phyloP scores from a whole-genome alignment of 2,797 vertebrate species.

The Smutsia gigantea region DNA sequence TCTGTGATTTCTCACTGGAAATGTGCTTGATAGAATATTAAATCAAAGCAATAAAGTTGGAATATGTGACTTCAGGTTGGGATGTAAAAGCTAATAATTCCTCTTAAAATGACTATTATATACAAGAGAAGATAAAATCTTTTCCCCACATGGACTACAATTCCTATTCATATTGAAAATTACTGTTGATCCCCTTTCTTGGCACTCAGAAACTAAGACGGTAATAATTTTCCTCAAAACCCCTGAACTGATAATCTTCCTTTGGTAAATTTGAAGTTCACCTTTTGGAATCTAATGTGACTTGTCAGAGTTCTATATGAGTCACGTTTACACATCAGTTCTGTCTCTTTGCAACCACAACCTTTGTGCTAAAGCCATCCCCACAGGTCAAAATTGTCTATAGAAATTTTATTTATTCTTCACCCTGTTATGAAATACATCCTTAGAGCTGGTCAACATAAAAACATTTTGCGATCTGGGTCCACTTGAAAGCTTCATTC shows the following conservation, averaged over 20 bases:
- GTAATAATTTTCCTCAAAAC: constrained; percentile 49
- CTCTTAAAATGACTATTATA: constrained; percentile 51
- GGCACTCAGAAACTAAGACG: constrained; percentile 14
- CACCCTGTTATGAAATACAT: neutral
- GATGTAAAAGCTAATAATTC: constrained; percentile 64
- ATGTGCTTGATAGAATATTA: constrained; percentile 38
- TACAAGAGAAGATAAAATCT: constrained; percentile 47
- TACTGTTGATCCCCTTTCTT: constrained; percentile 50
- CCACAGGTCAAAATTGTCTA: neutral
- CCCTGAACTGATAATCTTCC: neutral
- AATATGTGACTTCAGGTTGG: constrained; percentile 59
- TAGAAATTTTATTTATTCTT: neutral
- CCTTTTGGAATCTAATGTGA: neutral
- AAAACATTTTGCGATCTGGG: neutral
- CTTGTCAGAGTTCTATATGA: neutral
- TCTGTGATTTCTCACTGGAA: constrained; percentile 59
- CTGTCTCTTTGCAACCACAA: neutral
- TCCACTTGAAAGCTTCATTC: neutral
- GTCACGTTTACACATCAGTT: neutral
- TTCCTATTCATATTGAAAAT: constrained; percentile 53
- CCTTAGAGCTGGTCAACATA: neutral
- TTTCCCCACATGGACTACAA: constrained; percentile 47
- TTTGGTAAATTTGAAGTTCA: neutral
- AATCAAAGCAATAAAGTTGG: constrained; percentile 65
- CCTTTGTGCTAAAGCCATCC: neutral